These are phyloP conservation scores for Lepus timidus DNA, from an alignment of 2,113 vertebrate species.

Conservation along the genomic window DNA sequence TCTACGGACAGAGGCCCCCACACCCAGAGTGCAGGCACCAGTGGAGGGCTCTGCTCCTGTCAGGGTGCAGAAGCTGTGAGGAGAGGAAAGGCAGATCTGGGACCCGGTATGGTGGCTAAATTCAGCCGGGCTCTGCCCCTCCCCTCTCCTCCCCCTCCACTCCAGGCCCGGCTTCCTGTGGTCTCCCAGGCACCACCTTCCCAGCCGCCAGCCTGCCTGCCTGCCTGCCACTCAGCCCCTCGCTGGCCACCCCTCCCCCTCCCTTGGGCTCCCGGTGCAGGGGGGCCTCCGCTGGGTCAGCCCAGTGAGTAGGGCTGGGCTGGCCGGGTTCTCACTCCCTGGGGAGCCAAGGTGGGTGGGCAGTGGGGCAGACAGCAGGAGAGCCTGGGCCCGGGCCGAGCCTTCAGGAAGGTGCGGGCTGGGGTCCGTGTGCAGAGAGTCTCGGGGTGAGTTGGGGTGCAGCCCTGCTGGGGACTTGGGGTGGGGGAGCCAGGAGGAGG, in stretches of 20 bases:
- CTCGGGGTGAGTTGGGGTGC: slow-evolving; percentile 82
- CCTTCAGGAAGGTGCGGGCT: slow-evolving; percentile 49
- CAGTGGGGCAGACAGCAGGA: slow-evolving; percentile 64
- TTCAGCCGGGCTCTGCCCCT: slow-evolving; percentile 71
- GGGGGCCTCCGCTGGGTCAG: slow-evolving; percentile 62
- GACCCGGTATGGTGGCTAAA: slow-evolving; percentile 74
- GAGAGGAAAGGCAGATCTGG: slow-evolving; percentile 76
- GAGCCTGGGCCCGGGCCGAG: slow-evolving; percentile 74
- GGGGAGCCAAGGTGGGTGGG: slow-evolving; percentile 71
- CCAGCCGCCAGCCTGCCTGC: slow-evolving; percentile 31
- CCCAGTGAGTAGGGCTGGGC: slow-evolving; percentile 67
- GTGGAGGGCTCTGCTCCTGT: slow-evolving; percentile 24
- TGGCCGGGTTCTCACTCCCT: slow-evolving; percentile 65
- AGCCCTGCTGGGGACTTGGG: slow-evolving; percentile 51
- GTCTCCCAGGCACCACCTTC: slow-evolving; percentile 76
- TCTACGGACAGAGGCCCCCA: neutral
- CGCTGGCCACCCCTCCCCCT: slow-evolving; percentile 52
- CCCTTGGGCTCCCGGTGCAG: neutral
- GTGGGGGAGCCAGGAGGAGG: slow-evolving; percentile 67
- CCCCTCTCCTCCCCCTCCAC: slow-evolving; percentile 50
- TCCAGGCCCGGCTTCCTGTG: slow-evolving; percentile 56
- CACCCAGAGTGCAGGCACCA: neutral
- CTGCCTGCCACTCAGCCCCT: slow-evolving; percentile 59
- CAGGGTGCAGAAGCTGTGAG: slow-evolving; percentile 65
- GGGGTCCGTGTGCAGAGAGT: slow-evolving; percentile 64